Percentiles rank a stretch among this genome's conserved stretches.
phyloP scores from a whole-genome alignment of 1,140 invertebrate species.

The Drosophila prosaltans region DNA sequence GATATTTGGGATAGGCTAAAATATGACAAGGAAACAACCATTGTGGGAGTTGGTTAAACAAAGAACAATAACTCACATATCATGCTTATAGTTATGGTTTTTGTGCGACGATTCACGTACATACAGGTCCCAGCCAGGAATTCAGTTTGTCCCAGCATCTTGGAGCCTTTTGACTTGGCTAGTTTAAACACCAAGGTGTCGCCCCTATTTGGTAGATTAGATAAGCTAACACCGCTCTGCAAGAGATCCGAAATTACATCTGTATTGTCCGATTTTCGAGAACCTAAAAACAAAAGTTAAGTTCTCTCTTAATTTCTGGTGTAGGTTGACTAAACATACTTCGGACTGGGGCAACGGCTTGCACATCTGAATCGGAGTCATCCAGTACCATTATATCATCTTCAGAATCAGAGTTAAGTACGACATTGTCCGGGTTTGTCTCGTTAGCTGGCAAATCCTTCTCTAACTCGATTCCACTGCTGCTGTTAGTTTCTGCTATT shows the following conservation, averaged over 20 bases:
- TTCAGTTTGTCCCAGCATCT: constrained; percentile 9
- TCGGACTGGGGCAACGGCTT: constrained; percentile 19
- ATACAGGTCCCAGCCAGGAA: constrained; percentile 46
- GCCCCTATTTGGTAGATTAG: constrained; percentile 30
- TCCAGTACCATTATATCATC: constrained; percentile 68
- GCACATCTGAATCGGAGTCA: constrained; percentile 48
- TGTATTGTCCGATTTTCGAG: not conserved
- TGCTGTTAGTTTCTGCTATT: not conserved
- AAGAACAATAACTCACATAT: constrained; percentile 27
- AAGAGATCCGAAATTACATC: constrained; percentile 41
- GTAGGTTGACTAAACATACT: not conserved
- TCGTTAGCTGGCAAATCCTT: not conserved
- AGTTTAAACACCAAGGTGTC: constrained; percentile 62
- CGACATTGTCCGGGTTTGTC: not conserved
- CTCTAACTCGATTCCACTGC: not conserved
- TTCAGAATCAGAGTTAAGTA: constrained; percentile 45
- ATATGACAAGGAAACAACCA: constrained; percentile 1
- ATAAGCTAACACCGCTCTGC: constrained; percentile 22
- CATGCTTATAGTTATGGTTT: constrained; percentile 35
- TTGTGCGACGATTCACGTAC: constrained; percentile 62
- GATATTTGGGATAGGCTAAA: constrained; percentile 4
- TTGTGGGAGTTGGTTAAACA: not conserved
- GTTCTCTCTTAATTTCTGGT: not conserved
- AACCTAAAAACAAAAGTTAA: not conserved
- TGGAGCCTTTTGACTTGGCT: constrained; percentile 10